Percentiles rank a stretch among this genome's conserved stretches.
phyloP scores from a whole-genome alignment of 2,113 vertebrate genomes.

The Dicerorhinus sumatrensis region DNA sequence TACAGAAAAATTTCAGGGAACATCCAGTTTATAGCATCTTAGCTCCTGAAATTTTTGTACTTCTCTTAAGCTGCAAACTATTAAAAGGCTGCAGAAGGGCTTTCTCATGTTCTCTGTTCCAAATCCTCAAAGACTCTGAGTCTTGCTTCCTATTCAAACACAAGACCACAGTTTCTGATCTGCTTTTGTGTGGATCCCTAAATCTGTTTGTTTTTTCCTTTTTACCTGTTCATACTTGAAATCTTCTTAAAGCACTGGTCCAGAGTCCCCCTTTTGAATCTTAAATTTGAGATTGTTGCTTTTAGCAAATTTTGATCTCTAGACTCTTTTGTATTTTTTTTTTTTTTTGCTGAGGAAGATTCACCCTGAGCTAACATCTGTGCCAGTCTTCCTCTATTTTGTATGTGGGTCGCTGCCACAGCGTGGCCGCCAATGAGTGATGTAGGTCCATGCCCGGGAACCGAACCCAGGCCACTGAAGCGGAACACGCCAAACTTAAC shows the following conservation, averaged over 20 bases:
- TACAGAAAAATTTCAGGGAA: neutral
- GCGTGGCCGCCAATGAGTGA: too few relatives aligned
- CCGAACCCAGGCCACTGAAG: too few relatives aligned
- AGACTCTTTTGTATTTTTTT: neutral
- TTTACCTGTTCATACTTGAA: neutral
- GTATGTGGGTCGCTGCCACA: too few relatives aligned
- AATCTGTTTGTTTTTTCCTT: neutral
- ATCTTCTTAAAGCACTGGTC: conserved; percentile 10
- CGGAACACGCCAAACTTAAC: too few relatives aligned
- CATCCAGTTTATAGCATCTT: neutral
- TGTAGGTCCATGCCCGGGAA: too few relatives aligned
- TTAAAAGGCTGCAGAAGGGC: conserved; percentile 44
- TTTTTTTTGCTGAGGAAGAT: neutral
- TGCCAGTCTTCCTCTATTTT: too few relatives aligned
- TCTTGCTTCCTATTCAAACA: conserved; percentile 59
- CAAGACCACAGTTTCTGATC: conserved; percentile 28
- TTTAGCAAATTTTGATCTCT: neutral
- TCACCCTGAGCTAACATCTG: too few relatives aligned
- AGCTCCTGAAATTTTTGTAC: conserved; percentile 58
- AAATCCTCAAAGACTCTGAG: conserved; percentile 40
- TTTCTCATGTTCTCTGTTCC: conserved; percentile 34
- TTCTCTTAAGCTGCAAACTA: conserved; percentile 49
- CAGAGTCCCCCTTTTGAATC: conserved; percentile 45
- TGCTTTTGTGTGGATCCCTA: conserved; percentile 42
- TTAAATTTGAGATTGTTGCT: neutral